These are phyloP conservation scores for Alligator sinensis DNA, from an alignment of 2,113 vertebrate species.

Conservation along the genomic window DNA sequence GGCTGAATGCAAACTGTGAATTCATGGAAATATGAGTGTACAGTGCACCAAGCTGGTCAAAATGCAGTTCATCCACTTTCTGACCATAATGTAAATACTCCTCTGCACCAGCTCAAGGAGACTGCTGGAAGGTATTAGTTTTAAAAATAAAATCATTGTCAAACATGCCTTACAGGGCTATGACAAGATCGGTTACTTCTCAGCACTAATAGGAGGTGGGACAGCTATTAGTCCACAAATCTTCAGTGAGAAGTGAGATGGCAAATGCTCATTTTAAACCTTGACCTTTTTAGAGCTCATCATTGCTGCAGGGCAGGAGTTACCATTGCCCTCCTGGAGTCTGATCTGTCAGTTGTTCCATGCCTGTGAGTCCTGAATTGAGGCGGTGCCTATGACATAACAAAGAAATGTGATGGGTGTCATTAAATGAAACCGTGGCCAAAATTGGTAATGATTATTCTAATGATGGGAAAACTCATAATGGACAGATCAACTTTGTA, in stretches of 20 bases:
- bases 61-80: background rate
- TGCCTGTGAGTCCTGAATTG: background rate
- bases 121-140: background rate
- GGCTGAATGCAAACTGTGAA: constrained; percentile 33
- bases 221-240: constrained; percentile 61
- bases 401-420: constrained; percentile 30
- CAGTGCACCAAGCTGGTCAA: background rate
- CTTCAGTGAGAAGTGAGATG: constrained; percentile 44
- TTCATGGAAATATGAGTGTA: background rate
- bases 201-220: background rate
- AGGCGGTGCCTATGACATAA: background rate
- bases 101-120: constrained; percentile 2
- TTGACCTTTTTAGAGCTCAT: constrained; percentile 54
- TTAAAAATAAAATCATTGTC: background rate
- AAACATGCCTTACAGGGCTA: background rate
- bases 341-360: background rate
- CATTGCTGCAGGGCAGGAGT: background rate
- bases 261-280: constrained; percentile 59
- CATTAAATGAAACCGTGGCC: constrained; percentile 39
- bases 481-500: background rate
- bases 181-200: background rate
- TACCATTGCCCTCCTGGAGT: constrained; percentile 1
- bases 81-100: background rate
- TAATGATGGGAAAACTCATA: constrained; percentile 27
- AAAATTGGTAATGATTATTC: background rate